Conservation (phyloP, 2,888 invertebrate genomes). For the Ctena decussata region DNA sequence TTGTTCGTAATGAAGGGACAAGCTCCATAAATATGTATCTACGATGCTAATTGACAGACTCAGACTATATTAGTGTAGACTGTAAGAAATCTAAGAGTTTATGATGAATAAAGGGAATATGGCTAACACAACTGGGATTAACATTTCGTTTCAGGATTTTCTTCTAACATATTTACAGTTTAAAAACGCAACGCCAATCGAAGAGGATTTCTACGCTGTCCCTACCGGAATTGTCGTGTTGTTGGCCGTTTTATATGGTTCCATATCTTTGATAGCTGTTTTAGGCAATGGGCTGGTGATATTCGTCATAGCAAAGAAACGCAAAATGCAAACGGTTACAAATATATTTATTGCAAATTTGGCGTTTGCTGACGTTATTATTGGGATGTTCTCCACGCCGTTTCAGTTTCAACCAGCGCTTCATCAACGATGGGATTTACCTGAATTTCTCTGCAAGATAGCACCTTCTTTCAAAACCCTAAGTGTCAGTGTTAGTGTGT, state of each 20-base stretch:
- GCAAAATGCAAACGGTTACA: constrained; percentile 93
- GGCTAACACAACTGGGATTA: neutral
- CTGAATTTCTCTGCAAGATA: constrained; percentile 95
- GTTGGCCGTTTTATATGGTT: constrained; percentile 93
- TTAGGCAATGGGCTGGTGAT: constrained; percentile 95
- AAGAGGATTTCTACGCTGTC: constrained; percentile 90
- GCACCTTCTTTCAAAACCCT: constrained; percentile 95
- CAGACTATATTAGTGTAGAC: too few relatives aligned
- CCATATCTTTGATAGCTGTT: constrained; percentile 93
- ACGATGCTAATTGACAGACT: too few relatives aligned
- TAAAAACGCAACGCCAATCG: neutral
- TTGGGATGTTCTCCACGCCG: constrained; percentile 94
- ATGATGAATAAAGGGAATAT: too few relatives aligned
- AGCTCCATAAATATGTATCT: too few relatives aligned
- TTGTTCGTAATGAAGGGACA: too few relatives aligned
- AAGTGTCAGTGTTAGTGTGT: constrained; percentile 95
- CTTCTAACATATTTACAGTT: neutral
- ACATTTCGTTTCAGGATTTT: neutral
- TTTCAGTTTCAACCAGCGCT: constrained; percentile 96
- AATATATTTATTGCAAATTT: constrained; percentile 95
- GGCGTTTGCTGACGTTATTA: constrained; percentile 94
- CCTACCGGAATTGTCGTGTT: constrained; percentile 92
- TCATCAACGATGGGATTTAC: constrained; percentile 94
- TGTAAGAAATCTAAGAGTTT: too few relatives aligned
- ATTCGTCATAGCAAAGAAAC: constrained; percentile 93